These are phyloP conservation scores for Agriopis leucophaearia DNA, from an alignment of 2,888 invertebrate genomes.

Conservation along the genomic window DNA sequence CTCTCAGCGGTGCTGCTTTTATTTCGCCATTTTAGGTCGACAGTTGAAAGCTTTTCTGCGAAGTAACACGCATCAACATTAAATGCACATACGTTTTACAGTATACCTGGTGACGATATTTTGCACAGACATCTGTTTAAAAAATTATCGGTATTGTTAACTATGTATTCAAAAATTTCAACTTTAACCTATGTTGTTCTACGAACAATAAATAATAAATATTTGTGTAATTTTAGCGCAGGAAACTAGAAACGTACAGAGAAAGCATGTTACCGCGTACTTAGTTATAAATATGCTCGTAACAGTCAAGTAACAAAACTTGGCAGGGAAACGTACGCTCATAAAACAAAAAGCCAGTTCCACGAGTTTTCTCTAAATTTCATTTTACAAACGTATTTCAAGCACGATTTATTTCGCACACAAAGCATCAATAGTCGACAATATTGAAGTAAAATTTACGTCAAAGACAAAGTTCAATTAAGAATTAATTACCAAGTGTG, in stretches of 20 bases:
- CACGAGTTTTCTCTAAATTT: conserved; percentile 36
- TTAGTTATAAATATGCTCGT: conserved; percentile 7
- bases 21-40: conserved; percentile 39
- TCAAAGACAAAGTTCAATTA: background rate
- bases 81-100: background rate
- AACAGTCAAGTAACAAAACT: conserved; percentile 22
- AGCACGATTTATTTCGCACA: conserved; percentile 18
- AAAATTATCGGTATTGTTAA: background rate
- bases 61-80: conserved; percentile 18
- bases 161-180: conserved; percentile 11
- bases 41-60: conserved; percentile 36
- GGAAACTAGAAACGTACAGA: conserved; percentile 29
- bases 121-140: background rate
- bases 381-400: conserved; percentile 11
- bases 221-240: conserved; percentile 10
- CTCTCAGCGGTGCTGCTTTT: conserved; percentile 38
- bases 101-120: background rate
- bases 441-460: background rate
- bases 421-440: background rate
- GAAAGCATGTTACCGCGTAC: conserved; percentile 23
- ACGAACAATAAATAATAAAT: conserved; percentile 4
- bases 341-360: conserved; percentile 27
- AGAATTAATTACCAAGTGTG: background rate
- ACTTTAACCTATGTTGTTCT: conserved; percentile 18
- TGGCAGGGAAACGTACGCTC: conserved; percentile 29